Conservation (phyloP, 2,888 invertebrate genomes). For the Tetheella fluctuosa region DNA sequence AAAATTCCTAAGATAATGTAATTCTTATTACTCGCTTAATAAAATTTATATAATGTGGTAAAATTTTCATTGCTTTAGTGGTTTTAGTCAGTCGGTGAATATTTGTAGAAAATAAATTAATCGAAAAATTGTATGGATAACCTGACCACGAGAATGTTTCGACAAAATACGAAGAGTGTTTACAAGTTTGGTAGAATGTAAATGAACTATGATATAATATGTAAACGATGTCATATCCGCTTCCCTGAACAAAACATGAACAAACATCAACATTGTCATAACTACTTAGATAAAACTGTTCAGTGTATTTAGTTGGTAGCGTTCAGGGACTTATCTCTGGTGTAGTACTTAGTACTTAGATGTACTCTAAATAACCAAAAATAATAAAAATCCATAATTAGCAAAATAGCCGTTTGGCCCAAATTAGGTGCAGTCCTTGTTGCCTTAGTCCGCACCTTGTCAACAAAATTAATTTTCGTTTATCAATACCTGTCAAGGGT, state of each 20-base stretch:
- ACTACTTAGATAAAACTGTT: slow-evolving; percentile 4
- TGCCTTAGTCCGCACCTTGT: not conserved
- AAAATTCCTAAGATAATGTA: not conserved
- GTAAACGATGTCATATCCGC: slow-evolving; percentile 3
- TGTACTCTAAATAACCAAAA: no score
- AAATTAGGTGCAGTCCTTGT: not conserved
- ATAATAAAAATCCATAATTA: no score
- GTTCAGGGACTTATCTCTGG: not conserved
- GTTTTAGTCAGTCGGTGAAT: not conserved
- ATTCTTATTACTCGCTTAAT: not conserved
- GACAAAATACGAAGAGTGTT: not conserved
- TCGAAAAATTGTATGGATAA: not conserved
- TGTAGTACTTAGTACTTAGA: no score
- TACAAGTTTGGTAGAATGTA: not conserved
- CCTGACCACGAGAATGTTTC: not conserved
- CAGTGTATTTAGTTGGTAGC: not conserved
- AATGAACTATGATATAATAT: slow-evolving; percentile 8
- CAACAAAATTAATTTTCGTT: not conserved
- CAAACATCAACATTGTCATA: slow-evolving; percentile 9
- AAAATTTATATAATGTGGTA: not conserved
- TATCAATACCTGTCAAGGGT: not conserved
- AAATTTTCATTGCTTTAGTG: not conserved
- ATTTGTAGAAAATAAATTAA: not conserved
- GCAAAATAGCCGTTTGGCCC: no score
- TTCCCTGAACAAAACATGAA: slow-evolving; percentile 3